Evolutionary conservation across 2,797 vertebrate genomes (phyloP).

Genomic region (Epinephelus coioides): DNA sequence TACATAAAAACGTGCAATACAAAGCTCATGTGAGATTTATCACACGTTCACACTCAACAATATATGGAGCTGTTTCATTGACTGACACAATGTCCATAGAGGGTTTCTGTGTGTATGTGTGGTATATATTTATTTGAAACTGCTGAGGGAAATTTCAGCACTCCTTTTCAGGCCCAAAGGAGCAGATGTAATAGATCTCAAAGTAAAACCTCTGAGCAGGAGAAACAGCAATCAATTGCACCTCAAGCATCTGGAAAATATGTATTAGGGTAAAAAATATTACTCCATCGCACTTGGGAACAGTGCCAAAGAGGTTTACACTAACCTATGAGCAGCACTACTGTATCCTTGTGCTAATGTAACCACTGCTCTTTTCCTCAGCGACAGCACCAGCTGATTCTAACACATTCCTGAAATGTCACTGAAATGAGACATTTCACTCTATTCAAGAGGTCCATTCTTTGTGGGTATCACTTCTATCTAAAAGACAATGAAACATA

Average conservation of each 20-base stretch:
- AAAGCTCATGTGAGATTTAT: conserved; percentile 32
- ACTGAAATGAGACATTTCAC: background rate
- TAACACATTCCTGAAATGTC: background rate
- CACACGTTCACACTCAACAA: conserved; percentile 8
- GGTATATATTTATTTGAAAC: conserved; percentile 37
- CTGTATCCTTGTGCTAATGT: background rate
- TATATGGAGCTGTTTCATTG: conserved; percentile 26
- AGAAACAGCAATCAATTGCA: conserved; percentile 51
- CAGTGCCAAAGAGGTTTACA: conserved; percentile 19
- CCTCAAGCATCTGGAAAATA: conserved; percentile 47
- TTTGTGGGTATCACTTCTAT: background rate
- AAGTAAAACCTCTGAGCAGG: conserved; percentile 23
- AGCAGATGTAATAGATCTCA: conserved; percentile 46
- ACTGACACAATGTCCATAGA: conserved; percentile 28
- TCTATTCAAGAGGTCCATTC: background rate
- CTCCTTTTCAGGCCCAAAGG: conserved; percentile 27
- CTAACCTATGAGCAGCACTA: background rate
- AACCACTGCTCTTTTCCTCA: background rate
- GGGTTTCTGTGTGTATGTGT: conserved; percentile 26
- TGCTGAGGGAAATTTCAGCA: conserved; percentile 15
- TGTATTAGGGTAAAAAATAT: conserved; percentile 28
- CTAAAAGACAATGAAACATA: background rate
- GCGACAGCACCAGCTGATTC: background rate
- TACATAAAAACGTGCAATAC: conserved; percentile 27
- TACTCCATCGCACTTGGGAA: background rate